Evolutionary conservation across 1,140 invertebrate species (phyloP).

Genomic region (Drosophila pachea): DNA sequence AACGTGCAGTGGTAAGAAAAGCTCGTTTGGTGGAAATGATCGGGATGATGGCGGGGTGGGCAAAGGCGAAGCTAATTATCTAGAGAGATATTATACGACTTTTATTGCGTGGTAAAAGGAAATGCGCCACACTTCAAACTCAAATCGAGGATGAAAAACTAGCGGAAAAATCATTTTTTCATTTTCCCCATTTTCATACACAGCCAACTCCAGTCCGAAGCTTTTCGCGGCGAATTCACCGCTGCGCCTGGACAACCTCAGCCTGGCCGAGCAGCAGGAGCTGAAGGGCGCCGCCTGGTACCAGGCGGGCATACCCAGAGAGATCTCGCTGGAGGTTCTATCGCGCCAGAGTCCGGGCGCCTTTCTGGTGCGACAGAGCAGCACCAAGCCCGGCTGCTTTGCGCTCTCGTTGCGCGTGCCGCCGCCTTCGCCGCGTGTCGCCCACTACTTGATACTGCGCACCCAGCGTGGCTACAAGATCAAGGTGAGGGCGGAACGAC

Average conservation of each 20-base stretch:
- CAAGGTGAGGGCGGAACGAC: constrained; percentile 91
- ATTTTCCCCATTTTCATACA: not conserved
- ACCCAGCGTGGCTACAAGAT: constrained; percentile 96
- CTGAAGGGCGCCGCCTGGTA: constrained; percentile 94
- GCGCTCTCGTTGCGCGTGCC: constrained; percentile 96
- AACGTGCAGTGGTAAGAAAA: constrained; percentile 71
- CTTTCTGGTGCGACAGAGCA: constrained; percentile 96
- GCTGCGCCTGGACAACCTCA: constrained; percentile 85
- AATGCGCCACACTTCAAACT: too few relatives aligned
- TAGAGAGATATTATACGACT: too few relatives aligned
- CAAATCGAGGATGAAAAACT: too few relatives aligned
- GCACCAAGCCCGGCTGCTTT: constrained; percentile 95
- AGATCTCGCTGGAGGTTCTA: constrained; percentile 94
- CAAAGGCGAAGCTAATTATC: too few relatives aligned
- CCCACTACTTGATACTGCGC: constrained; percentile 95
- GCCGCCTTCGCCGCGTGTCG: constrained; percentile 94
- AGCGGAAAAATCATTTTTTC: not conserved
- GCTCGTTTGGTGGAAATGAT: not conserved
- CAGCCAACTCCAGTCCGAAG: constrained; percentile 78
- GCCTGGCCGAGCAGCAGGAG: constrained; percentile 88
- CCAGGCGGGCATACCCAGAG: constrained; percentile 96
- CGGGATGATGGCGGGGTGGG: too few relatives aligned
- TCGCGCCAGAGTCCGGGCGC: constrained; percentile 94
- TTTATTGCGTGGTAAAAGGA: too few relatives aligned
- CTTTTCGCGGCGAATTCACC: constrained; percentile 83